These are phyloP conservation scores for Blera fallax DNA, from an alignment of 2,888 invertebrate genomes.

Conservation along the genomic window DNA sequence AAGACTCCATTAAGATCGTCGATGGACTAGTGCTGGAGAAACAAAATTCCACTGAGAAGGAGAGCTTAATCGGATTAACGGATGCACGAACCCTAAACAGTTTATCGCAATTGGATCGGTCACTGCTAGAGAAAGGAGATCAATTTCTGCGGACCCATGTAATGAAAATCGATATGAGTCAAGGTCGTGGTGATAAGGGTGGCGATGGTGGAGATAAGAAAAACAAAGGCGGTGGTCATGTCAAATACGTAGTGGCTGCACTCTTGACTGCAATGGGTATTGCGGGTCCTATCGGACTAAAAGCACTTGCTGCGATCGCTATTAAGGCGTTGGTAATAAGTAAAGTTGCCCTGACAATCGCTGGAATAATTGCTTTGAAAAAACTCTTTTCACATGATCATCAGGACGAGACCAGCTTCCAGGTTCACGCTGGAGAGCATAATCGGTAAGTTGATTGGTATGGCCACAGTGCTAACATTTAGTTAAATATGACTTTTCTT, in stretches of 20 bases:
- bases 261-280: constrained; percentile 86
- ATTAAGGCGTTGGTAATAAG: constrained; percentile 88
- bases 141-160: constrained; percentile 86
- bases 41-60: constrained; percentile 83
- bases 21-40: constrained; percentile 85
- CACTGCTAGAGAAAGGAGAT: constrained; percentile 82
- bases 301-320: constrained; percentile 87
- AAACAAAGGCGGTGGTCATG: constrained; percentile 79
- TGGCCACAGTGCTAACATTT: neutral
- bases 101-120: constrained; percentile 84
- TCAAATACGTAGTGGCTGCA: constrained; percentile 84
- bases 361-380: constrained; percentile 87
- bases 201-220: constrained; percentile 79
- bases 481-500: constrained; percentile 17
- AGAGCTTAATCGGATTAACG: constrained; percentile 80
- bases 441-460: constrained; percentile 82
- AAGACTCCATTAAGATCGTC: constrained; percentile 85
- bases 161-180: constrained; percentile 84
- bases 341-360: constrained; percentile 88
- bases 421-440: constrained; percentile 86
- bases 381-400: constrained; percentile 87
- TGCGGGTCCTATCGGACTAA: constrained; percentile 87
- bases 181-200: constrained; percentile 75
- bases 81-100: constrained; percentile 84
- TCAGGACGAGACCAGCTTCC: constrained; percentile 86